Evolutionary conservation across 2,113 vertebrate species (phyloP).

Genomic region (Scytalopus superciliaris): DNA sequence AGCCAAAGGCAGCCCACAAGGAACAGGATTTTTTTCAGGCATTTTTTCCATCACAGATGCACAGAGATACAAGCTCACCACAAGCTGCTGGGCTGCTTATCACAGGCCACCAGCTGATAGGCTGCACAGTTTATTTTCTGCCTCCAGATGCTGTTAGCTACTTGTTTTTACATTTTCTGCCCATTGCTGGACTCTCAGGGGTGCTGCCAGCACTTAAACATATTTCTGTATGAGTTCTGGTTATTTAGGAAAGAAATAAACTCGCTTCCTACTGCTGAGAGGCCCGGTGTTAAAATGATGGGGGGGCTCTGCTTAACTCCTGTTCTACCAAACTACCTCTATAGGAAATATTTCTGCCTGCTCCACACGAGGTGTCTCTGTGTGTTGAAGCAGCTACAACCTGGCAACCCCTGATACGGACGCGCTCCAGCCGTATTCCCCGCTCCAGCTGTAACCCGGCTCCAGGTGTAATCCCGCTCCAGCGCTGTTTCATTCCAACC

Average conservation of each 20-base stretch:
- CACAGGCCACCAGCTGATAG: background rate
- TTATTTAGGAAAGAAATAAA: background rate
- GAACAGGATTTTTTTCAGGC: background rate
- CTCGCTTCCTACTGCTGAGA: background rate
- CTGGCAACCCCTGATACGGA: background rate
- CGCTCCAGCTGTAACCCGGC: too few species aligned
- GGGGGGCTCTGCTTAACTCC: background rate
- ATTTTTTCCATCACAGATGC: background rate
- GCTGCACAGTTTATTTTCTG: background rate
- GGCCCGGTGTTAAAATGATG: background rate
- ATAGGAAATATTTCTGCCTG: background rate
- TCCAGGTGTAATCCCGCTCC: background rate
- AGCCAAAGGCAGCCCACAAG: background rate
- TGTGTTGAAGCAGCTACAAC: background rate
- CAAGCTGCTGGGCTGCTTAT: background rate
- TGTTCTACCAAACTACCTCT: background rate
- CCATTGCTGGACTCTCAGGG: background rate
- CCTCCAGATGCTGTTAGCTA: background rate
- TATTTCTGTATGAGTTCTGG: background rate
- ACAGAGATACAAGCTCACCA: background rate
- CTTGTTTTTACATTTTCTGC: background rate
- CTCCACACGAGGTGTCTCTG: background rate
- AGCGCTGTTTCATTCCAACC: background rate
- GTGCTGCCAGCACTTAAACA: background rate
- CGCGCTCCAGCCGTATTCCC: fast-evolving